Evolutionary conservation across 2,113 vertebrate genomes (phyloP), one percentile per base, ranked within the genome.

Genomic region (Tonatia bakeri): DNA sequence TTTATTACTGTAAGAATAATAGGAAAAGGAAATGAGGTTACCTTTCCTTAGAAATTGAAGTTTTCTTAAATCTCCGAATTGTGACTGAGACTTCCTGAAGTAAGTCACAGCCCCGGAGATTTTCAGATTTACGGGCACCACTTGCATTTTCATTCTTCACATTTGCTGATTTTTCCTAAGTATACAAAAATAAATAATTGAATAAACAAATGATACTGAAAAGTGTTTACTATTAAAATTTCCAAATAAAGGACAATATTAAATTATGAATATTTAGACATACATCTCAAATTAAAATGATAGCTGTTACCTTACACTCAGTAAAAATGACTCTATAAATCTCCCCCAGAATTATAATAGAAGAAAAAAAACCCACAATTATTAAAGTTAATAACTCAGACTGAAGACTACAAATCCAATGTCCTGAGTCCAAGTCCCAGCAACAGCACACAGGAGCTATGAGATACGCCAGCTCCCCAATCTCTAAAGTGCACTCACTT

Each of bases 31-130:
- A 91, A 84, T 61, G n/a, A 91, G 11, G 52, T 90, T 97, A 99
- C 99, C 99, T 99, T 98, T 99, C 99, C 98, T 99, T 99, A 97
- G 99, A 99, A 96, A 99, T 90, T 0, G 99, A 99, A 4, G 99
- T 99, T 99, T 99, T 99, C 99, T 99, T 99, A 98, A 99, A 99
- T 98, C 99, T 99, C 97, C 99, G 97, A 98, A 99, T 99, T 17
- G 99, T 99, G 97, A 99, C 99, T 56, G 99, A 99, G 38, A 99
- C 99, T 96, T 99, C 99, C 95, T 99, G 99, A 94, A 99, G 99
- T 86, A 99, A 99, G 94, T 99, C 99, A 95, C 99, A 99, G 72
- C 99, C 99, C 47, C 99, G 98, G 64, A 99, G 97, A 98, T 99
- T 99, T 97, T 99, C 99, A 7, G 99, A 98, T 97, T 99, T 99